phyloP scores from a whole-genome alignment of 2,888 invertebrate species.

The Mesochorus sp. region DNA sequence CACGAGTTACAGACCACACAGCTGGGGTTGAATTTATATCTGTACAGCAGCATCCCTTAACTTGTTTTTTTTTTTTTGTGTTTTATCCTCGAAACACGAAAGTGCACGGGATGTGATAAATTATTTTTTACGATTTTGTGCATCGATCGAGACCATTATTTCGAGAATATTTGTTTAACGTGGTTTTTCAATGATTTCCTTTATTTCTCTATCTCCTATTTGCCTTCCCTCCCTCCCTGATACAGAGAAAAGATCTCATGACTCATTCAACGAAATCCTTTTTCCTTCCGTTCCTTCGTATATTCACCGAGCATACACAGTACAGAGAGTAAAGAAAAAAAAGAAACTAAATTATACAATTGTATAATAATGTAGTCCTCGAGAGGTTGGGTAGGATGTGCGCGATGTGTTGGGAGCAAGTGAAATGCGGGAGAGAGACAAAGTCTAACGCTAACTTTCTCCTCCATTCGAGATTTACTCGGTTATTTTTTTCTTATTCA shows the following conservation, averaged over 20 bases:
- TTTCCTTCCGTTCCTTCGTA: constrained; percentile 13
- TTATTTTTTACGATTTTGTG: background rate
- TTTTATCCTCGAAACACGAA: background rate
- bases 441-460: background rate
- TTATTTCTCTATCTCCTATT: background rate
- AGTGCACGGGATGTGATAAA: background rate
- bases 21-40: background rate
- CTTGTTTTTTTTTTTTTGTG: background rate
- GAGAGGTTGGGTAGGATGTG: background rate
- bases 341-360: constrained; percentile 45
- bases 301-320: constrained; percentile 14
- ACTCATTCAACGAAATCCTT: constrained; percentile 54
- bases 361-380: constrained; percentile 33
- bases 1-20: constrained; percentile 3
- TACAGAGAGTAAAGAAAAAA: background rate
- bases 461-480: constrained; percentile 12
- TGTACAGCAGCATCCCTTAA: background rate
- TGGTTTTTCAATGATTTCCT: constrained; percentile 22
- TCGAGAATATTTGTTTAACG: constrained; percentile 10
- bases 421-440: constrained; percentile 8
- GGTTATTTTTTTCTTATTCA: too few relatives aligned
- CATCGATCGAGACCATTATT: background rate
- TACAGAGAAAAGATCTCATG: constrained; percentile 37
- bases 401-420: constrained; percentile 9
- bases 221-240: background rate